These are phyloP conservation scores for Drosophila oshimai DNA, from an alignment of 1,140 invertebrate genomes.

Conservation along the genomic window DNA sequence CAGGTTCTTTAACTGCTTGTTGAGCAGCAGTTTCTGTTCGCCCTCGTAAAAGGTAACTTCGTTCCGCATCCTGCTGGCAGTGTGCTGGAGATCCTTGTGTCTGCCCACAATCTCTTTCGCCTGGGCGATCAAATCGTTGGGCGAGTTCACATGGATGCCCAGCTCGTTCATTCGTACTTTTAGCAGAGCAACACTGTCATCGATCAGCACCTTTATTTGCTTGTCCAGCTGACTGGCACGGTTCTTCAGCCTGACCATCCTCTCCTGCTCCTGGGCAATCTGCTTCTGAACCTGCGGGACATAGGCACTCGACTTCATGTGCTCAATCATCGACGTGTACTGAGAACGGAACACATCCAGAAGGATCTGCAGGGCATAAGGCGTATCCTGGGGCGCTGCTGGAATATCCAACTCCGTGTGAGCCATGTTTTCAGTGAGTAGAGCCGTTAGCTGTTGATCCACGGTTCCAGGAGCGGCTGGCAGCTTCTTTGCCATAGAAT, in stretches of 20 bases:
- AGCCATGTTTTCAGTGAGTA: slow-evolving; percentile 87
- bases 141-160: slow-evolving; percentile 92
- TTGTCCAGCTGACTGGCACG: slow-evolving; percentile 93
- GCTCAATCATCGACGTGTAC: slow-evolving; percentile 91
- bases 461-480: slow-evolving; percentile 94
- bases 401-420: slow-evolving; percentile 93
- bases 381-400: slow-evolving; percentile 88
- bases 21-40: slow-evolving; percentile 88
- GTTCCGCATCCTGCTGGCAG: slow-evolving; percentile 91
- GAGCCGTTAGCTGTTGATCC: slow-evolving; percentile 92
- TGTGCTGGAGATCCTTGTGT: slow-evolving; percentile 95
- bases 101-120: slow-evolving; percentile 96
- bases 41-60: slow-evolving; percentile 88
- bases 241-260: slow-evolving; percentile 90
- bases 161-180: slow-evolving; percentile 95
- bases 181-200: slow-evolving; percentile 94
- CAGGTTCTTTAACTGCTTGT: slow-evolving; percentile 83
- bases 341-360: slow-evolving; percentile 92
- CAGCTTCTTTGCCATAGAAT: slow-evolving; percentile 86
- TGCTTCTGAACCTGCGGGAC: slow-evolving; percentile 88
- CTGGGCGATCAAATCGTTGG: slow-evolving; percentile 92
- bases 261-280: slow-evolving; percentile 92
- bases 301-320: slow-evolving; percentile 91
- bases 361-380: slow-evolving; percentile 93
- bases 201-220: slow-evolving; percentile 94